These are phyloP conservation scores for Oscheius myriophilus DNA, from an alignment of 2,888 invertebrate species.

Conservation along the genomic window DNA sequence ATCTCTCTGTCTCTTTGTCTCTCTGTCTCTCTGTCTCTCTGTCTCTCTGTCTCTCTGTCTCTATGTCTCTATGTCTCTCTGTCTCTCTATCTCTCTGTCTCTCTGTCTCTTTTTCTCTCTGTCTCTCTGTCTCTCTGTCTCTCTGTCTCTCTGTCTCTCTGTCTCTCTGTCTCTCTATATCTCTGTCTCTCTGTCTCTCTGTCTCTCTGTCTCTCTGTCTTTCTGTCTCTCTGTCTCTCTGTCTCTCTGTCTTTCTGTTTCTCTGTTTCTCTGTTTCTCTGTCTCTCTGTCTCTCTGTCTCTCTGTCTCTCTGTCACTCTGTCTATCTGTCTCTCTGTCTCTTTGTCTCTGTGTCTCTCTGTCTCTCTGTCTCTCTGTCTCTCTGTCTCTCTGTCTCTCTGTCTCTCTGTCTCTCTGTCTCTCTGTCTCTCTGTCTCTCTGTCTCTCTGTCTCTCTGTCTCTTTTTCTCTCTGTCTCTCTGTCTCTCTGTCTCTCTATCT, in stretches of 20 bases:
- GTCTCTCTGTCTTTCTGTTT: conserved; percentile 77
- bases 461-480: not conserved
- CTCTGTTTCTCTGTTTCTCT: no score
- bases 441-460: no score
- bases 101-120: not conserved
- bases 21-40: conserved; percentile 72
- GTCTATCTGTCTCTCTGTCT: not conserved
- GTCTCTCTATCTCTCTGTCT: conserved; percentile 72
- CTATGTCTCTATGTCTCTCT: not conserved
- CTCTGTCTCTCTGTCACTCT: no score
- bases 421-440: conserved; percentile 72
- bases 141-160: not conserved
- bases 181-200: not conserved
- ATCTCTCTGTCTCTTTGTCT: not conserved
- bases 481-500: conserved; percentile 72
- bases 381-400: not conserved
- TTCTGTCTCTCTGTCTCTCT: not conserved
- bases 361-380: not conserved
- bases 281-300: not conserved
- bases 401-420: not conserved
- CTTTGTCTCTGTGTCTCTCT: conserved; percentile 72
- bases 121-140: not conserved
- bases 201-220: not conserved
- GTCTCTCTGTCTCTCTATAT: conserved; percentile 74
- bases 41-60: no score